Evolutionary conservation across 2,113 vertebrate species (phyloP).

Genomic region (Euleptes europaea): DNA sequence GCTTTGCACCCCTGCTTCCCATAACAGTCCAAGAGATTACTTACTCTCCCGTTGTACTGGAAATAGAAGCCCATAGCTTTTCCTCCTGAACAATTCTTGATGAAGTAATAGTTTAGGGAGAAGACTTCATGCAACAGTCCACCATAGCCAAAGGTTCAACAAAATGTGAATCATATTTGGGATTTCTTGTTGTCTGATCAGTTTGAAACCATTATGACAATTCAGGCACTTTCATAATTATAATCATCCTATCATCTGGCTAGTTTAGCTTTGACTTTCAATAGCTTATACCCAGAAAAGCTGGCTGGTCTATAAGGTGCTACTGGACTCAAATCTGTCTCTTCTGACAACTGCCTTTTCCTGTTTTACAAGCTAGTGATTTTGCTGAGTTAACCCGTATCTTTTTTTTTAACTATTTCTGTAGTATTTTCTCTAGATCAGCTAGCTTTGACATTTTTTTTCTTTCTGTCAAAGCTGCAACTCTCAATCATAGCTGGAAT

Average conservation of each 20-base stretch:
- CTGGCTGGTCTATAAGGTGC: too few relatives aligned
- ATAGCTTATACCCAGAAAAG: too few relatives aligned
- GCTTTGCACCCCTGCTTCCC: neutral
- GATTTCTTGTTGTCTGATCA: neutral
- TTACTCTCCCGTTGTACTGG: neutral
- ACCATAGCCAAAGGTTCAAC: neutral
- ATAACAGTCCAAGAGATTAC: neutral
- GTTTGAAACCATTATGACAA: neutral
- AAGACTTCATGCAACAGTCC: neutral
- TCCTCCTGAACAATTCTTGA: neutral
- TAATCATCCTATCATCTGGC: neutral
- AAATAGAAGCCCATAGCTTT: neutral
- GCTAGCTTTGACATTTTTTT: neutral
- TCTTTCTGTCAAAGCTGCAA: neutral
- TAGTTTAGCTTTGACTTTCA: neutral
- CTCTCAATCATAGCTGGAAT: neutral
- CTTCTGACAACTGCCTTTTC: too few relatives aligned
- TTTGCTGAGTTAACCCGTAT: too few relatives aligned
- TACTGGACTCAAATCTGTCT: neutral
- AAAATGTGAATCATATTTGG: rapidly evolving
- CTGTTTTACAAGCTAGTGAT: too few relatives aligned
- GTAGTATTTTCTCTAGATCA: too few relatives aligned
- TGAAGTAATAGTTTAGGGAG: neutral
- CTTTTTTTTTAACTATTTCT: too few relatives aligned
- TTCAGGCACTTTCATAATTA: neutral